Base-by-base conservation (phyloP, 2,113 vertebrate species). In the Lepisosteus oculatus region DNA sequence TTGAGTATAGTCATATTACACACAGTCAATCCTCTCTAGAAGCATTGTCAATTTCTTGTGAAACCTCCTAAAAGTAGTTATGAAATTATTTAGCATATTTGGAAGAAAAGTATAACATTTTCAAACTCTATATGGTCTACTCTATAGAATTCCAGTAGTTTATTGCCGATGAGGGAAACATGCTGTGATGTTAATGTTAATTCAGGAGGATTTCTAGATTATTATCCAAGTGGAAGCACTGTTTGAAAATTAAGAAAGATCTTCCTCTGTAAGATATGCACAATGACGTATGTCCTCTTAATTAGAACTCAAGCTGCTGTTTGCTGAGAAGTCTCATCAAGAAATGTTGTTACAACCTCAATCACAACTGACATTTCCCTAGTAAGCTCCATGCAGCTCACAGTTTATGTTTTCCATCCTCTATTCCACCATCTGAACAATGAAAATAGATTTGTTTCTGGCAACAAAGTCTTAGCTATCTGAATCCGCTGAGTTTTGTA, bases 281-380 rank as follows among this genome's bases (percentile, higher is more conserved):
- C 65, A 77, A 68, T 66, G 75, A 77, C 69, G 66, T 61, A 70
- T 69, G 73, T 72, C 77, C 75, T 41, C 57, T 75, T 81, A 81
- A 79, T 79, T 79, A 77, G 68, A 70, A 68, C 71, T 75, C 73
- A 69, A 76, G 80, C 77, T 74, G 80, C 77, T 77, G 75, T 78
- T 80, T 64, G 72, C 57, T 62, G 59, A 62, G 59, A 63, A 43
- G 41, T 17, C 14, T 44, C 61, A 6, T 42, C 8, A 47, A 54
- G 61, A 68, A 68, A 67, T 44, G 65, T 73, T 65, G 78, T 43
- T 65, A 51, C 43, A 68, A 68, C 72, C 61, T 77, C 68, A 63
- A 74, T 77, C 68, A 68, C 67, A 61, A 55, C 8, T 61, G 51
- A 70, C 57, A 59, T 68, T 65, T 66, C 63, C 65, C 74, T 69